Base-by-base conservation (phyloP, 2,888 invertebrate genomes). In the Trachelus iudaicus region DNA sequence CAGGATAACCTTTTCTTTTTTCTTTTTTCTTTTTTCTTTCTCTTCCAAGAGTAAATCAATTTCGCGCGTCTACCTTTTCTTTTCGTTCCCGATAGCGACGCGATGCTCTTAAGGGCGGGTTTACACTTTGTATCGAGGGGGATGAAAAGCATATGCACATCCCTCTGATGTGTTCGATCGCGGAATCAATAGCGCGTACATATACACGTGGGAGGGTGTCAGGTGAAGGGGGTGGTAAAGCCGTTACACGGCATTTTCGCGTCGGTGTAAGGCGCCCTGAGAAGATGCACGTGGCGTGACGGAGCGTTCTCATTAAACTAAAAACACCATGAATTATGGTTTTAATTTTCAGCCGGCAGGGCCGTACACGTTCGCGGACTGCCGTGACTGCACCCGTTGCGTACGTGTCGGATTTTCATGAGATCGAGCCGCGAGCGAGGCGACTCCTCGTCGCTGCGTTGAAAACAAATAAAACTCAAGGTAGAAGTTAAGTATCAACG, bases 271-370 rank as follows among this genome's bases (percentile, higher is more conserved):
- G 56, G 56, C 56, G 56, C 56, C 83, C 83, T 86, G 86, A 83
- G 87, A 86, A 86, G 83, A 80, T 56, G 78, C 86, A 86, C 84
- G 83, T 86, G 86, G 81, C 83, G 84, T 86, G 86, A 86, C 85
- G 83, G 40, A 80, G 87, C 87, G 77, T 34, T 76, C 37, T 74
- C 37, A 34, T 37, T 71, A 75, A 75, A 83, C 77, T 78, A 85
- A 81, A 83, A 83, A 85, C 80, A 82, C 84, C 81, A 78, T 86
- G 84, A 86, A 86, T 83, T 85, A 84, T 82, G 80, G 77, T 34
- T 83, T 85, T 86, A 85, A 85, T 85, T 85, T 82, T 83, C 85
- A 77, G 56, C 69, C 75, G 79, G 31, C 33, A 71, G 71, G 31
- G 71, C 34, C 13, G 11, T 15, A 71, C 12, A 69, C 23, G 56